Evolutionary conservation across 2,113 vertebrate genomes (phyloP), one percentile per base, ranked within the genome.

Genomic region (Poicephalus meyeri): DNA sequence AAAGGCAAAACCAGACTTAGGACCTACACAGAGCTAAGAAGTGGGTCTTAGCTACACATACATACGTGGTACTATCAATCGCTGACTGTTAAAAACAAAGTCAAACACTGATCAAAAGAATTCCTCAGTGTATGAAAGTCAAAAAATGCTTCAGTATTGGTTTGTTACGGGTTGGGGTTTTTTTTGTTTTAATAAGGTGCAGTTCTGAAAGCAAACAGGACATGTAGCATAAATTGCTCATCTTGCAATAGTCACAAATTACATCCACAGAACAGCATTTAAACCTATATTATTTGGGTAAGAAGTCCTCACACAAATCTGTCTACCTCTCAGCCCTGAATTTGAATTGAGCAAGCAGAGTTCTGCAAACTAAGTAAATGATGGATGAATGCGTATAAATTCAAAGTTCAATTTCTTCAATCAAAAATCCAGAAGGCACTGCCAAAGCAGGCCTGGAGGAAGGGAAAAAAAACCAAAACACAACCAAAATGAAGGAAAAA

Each of bases 271-370:
- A 66, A 5, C n/a, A 21, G 28, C 26, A 66, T 42, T 84, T 46
- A 60, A 94, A 15, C 29, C 8, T 11, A 11, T n/a, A 29, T 44
- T 56, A 64, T 74, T 83, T 72, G 82, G 26, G 21, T 39, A 90
- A 52, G 24, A 35, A 39, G 37, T 53, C 23, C 33, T 72, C 47
- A 77, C 42, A n/a, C 23, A 56, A 39, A 24, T 58, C 47, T 73
- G 66, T 85, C 58, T 70, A 46, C 10, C 3, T 41, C 60, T 88
- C 73, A 56, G 53, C 86, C 71, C 80, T 76, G 81, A 74, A 80
- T 96, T 91, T 93, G 92, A 88, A 96, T 84, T 90, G 77, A 94
- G 84, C 25, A 16, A 95, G 84, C 28, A 24, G 73, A 95, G 60
- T 85, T 79, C 60, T 95, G 71, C 72, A 92, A 72, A 77, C 55